Evolutionary conservation across 2,113 vertebrate species (phyloP).

Genomic region (Amphiprion percula): DNA sequence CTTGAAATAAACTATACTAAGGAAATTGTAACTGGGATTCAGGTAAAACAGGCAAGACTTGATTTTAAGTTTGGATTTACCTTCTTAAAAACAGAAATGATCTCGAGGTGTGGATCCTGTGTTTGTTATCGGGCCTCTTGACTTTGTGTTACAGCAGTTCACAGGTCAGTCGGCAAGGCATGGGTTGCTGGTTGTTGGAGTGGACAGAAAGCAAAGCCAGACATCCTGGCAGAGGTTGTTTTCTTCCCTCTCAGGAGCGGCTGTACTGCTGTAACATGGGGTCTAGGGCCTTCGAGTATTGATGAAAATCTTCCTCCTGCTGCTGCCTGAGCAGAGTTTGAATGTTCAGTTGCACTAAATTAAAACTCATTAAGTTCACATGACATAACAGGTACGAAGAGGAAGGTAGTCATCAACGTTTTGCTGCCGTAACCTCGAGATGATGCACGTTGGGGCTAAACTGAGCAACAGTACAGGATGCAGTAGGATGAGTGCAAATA

Average conservation of each 20-base stretch:
- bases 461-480: slow-evolving; percentile 51
- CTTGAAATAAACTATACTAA: slow-evolving; percentile 21
- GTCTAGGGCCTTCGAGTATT: neutral
- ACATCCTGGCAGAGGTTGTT: slow-evolving; percentile 38
- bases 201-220: slow-evolving; percentile 38
- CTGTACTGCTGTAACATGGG: slow-evolving; percentile 35
- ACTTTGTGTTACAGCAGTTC: slow-evolving; percentile 36
- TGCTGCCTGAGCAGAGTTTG: neutral
- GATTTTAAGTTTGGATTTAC: slow-evolving; percentile 26
- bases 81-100: neutral
- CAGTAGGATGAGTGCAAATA: slow-evolving; percentile 54
- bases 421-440: slow-evolving; percentile 23
- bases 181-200: slow-evolving; percentile 47
- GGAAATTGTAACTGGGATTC: slow-evolving; percentile 18
- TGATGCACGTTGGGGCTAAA: slow-evolving; percentile 38
- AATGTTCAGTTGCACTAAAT: neutral
- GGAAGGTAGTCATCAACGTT: neutral
- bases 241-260: slow-evolving; percentile 9
- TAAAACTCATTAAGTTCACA: neutral
- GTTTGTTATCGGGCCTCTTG: slow-evolving; percentile 9
- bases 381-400: slow-evolving; percentile 20
- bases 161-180: slow-evolving; percentile 27
- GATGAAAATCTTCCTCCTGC: slow-evolving; percentile 22
- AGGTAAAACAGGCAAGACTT: slow-evolving; percentile 32
- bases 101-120: slow-evolving; percentile 1